Base-by-base conservation (phyloP, 2,797 vertebrate genomes). In the Chaunax sp. region DNA sequence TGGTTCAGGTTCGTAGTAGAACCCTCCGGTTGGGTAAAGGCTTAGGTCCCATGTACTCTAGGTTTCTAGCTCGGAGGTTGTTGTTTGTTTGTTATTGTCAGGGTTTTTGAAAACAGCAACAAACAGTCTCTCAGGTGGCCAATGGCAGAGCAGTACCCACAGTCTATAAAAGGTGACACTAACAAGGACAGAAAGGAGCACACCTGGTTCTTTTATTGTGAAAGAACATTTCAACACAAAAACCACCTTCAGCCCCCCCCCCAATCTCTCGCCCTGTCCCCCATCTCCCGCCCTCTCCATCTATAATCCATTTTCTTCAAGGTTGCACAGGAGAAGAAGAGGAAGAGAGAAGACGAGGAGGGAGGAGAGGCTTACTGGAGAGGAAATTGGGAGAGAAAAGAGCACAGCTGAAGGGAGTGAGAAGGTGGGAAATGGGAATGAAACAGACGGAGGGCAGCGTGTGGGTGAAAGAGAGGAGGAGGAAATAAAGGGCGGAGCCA, bases 301-400 rank as follows among this genome's bases (percentile, higher is more conserved):
- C 57, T 70, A 47, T 75, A 76, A 75, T 82, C 58, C 72, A 75
- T 75, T 84, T 61, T 78, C 72, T 77, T 75, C 67, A 77, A 77
- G 78, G 73, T 65, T 85, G 79, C 63, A 63, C 43, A 26, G 38
- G 37, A 54, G 64, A 49, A 40, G 62, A 60, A 35, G 38, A 43
- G 11, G 12, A 64, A 65, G 41, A 58, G 43, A 26, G 26, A 26
- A 43, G 50, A 22, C 47, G 25, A 26, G 49, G 67, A 64, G 43
- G 57, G 47, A 23, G 30, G 25, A 33, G 54, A 50, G 41, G 22
- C 12, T 19, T 5, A 14, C 0, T 5, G n/a, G 35, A 40, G 46
- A 53, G 59, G 74, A 67, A 67, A 68, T 46, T 25, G 44, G 45
- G 62, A 55, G 50, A 54, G 25, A 60, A 65, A 51, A 35, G 46